phyloP scores from a whole-genome alignment of 2,113 vertebrate genomes.

The Donacobius atricapilla region DNA sequence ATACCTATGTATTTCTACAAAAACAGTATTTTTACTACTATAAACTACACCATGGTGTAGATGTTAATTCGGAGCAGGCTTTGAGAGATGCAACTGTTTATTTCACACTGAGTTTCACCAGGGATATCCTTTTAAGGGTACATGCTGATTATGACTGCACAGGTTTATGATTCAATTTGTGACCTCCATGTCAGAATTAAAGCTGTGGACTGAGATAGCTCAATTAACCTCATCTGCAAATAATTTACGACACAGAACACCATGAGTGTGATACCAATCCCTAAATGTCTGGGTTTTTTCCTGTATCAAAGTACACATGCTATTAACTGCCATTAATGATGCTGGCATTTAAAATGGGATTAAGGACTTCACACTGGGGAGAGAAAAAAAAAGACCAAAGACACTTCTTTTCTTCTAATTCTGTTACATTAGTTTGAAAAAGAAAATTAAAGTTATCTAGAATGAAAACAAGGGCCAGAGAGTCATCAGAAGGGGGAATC shows the following conservation, averaged over 20 bases:
- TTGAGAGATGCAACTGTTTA: neutral
- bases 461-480: neutral
- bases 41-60: neutral
- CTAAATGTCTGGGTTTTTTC: neutral
- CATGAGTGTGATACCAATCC: neutral
- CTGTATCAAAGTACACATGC: slow-evolving; percentile 19
- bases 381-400: neutral
- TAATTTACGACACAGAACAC: neutral
- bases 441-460: neutral
- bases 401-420: neutral
- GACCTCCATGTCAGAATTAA: slow-evolving; percentile 14
- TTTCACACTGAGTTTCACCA: neutral
- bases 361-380: slow-evolving; percentile 15
- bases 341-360: slow-evolving; percentile 13
- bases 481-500: neutral
- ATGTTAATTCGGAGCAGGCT: neutral
- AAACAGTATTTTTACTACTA: neutral
- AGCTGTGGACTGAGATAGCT: neutral
- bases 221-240: slow-evolving; percentile 49
- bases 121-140: neutral
- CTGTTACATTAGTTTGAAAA: neutral
- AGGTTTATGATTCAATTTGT: slow-evolving; percentile 16
- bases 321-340: slow-evolving; percentile 14
- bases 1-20: fast-evolving
- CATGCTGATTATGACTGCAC: neutral